Percentiles rank a stretch among this genome's conserved stretches.
Conservation (phyloP, 1,140 invertebrate genomes). For the Danaus melanippus region DNA sequence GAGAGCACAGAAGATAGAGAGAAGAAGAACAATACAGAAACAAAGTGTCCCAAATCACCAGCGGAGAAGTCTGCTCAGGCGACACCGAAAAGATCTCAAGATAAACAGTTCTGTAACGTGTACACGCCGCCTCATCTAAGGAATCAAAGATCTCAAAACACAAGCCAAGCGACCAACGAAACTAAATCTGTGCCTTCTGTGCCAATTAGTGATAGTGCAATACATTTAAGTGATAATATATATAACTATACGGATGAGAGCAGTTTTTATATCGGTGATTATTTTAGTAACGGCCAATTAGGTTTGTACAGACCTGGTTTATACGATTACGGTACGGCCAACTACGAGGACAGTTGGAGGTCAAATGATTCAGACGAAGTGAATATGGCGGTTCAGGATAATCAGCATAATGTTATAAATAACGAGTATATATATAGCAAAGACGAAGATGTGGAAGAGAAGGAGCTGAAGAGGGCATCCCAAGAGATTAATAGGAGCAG, state of each 20-base stretch:
- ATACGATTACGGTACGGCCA: constrained; percentile 45
- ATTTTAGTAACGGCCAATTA: constrained; percentile 61
- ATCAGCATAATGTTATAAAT: constrained; percentile 55
- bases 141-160: constrained; percentile 49
- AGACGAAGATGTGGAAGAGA: constrained; percentile 73
- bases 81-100: constrained; percentile 49
- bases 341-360: constrained; percentile 34
- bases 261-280: constrained; percentile 67
- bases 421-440: constrained; percentile 56
- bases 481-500: constrained; percentile 76
- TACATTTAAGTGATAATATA: constrained; percentile 63
- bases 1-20: constrained; percentile 45
- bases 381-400: constrained; percentile 47
- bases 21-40: constrained; percentile 33
- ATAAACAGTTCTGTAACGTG: constrained; percentile 67
- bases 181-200: constrained; percentile 53
- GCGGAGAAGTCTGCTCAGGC: constrained; percentile 46
- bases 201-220: constrained; percentile 53
- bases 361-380: constrained; percentile 48
- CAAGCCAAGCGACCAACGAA: constrained; percentile 25
- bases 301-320: constrained; percentile 54
- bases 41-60: constrained; percentile 53
- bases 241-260: constrained; percentile 51
- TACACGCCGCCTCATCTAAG: constrained; percentile 66
- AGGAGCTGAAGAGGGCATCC: constrained; percentile 72